These are phyloP conservation scores for Cyrtorhinus lividipennis DNA, from an alignment of 1,140 invertebrate species.

Conservation along the genomic window DNA sequence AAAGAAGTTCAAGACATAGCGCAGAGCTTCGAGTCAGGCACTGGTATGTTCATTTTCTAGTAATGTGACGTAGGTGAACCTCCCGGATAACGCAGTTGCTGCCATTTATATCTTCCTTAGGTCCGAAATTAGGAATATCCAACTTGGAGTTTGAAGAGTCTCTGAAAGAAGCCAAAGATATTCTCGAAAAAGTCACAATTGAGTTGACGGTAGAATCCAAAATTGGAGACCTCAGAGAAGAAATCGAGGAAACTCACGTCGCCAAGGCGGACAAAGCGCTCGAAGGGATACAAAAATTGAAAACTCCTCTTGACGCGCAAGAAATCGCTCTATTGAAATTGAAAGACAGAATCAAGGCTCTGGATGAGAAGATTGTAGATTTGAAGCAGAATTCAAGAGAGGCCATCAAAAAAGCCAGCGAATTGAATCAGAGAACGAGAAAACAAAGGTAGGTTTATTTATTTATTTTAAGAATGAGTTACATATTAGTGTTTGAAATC, in stretches of 20 bases:
- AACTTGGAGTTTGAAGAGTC: slow-evolving; percentile 49
- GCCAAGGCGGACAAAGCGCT: slow-evolving; percentile 14
- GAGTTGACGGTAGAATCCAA: slow-evolving; percentile 13
- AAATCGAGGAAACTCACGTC: slow-evolving; percentile 10
- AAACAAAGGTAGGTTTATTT: slow-evolving; percentile 7
- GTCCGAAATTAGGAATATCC: slow-evolving; percentile 9
- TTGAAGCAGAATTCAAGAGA: slow-evolving; percentile 34
- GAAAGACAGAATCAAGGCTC: slow-evolving; percentile 40
- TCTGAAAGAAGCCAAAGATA: slow-evolving; percentile 51
- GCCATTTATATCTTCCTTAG: not conserved
- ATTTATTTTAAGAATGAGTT: slow-evolving; percentile 3
- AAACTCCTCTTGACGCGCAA: not conserved
- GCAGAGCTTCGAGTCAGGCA: slow-evolving; percentile 21
- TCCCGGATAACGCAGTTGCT: not conserved
- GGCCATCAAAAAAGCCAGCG: slow-evolving; percentile 42
- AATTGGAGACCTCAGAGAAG: slow-evolving; percentile 20
- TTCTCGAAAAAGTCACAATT: slow-evolving; percentile 43
- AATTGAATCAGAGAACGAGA: slow-evolving; percentile 37
- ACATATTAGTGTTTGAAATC: too few relatives aligned
- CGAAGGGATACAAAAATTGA: slow-evolving; percentile 13
- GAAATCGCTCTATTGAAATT: slow-evolving; percentile 35
- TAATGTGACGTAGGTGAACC: not conserved
- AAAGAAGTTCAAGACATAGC: slow-evolving; percentile 23
- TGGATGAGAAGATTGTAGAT: slow-evolving; percentile 10
- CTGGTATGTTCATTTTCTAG: slow-evolving; percentile 13